phyloP scores from a whole-genome alignment of 2,797 vertebrate genomes.

The Aratinga solstitialis region DNA sequence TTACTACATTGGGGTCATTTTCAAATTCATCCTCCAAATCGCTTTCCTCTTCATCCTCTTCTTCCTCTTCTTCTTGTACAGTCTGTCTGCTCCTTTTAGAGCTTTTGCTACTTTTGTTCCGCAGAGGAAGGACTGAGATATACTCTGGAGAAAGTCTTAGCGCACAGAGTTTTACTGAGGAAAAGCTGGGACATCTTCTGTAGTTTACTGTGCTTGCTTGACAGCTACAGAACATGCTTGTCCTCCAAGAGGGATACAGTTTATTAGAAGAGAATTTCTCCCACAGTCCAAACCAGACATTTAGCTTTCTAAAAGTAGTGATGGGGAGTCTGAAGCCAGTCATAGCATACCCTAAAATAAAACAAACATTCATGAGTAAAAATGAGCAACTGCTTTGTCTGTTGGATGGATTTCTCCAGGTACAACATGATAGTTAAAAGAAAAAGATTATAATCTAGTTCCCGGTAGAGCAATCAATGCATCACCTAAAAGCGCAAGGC shows the following conservation, averaged over 20 bases:
- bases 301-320: slow-evolving; percentile 69
- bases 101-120: slow-evolving; percentile 86
- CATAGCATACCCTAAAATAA: slow-evolving; percentile 71
- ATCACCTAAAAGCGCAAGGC: neutral
- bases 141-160: slow-evolving; percentile 57
- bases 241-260: slow-evolving; percentile 61
- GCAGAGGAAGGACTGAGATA: slow-evolving; percentile 68
- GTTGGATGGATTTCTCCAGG: neutral
- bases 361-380: neutral
- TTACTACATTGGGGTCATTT: slow-evolving; percentile 75
- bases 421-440: neutral
- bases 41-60: slow-evolving; percentile 78
- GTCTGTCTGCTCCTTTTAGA: slow-evolving; percentile 78
- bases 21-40: slow-evolving; percentile 82
- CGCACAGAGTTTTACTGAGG: slow-evolving; percentile 43
- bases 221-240: slow-evolving; percentile 48
- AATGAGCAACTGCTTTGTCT: neutral
- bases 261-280: slow-evolving; percentile 55
- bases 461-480: too few relatives aligned
- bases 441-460: neutral
- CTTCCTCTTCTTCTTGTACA: slow-evolving; percentile 68
- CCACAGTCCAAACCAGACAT: slow-evolving; percentile 69
- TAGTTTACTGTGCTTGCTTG: slow-evolving; percentile 44
- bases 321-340: slow-evolving; percentile 66
- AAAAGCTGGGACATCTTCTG: slow-evolving; percentile 52